Evolutionary conservation across 2,113 vertebrate genomes (phyloP), one percentile per base, ranked within the genome.

Genomic region (Struthidea cinerea): DNA sequence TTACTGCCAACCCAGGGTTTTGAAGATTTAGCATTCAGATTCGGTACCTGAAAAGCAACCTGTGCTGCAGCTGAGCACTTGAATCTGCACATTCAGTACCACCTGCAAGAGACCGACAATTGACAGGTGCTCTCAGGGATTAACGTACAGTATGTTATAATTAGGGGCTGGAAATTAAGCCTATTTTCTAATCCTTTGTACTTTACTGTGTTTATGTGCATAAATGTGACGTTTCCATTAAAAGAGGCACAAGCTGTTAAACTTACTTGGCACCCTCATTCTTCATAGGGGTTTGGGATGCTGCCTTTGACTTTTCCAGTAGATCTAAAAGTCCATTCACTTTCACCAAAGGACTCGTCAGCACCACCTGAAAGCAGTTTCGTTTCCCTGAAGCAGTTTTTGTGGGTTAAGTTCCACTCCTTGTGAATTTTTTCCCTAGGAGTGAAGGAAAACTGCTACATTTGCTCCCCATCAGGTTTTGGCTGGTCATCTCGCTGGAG

Each of bases 51-150:
- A 71, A 94, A 90, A 92, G 70, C 70, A 84, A 81, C 35, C 41
- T 79, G 67, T 89, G 82, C 83, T 92, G 65, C 79, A 95, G 87
- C 49, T 75, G 83, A 89, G 39, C 24, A 57, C 19, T 57, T 59
- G 79, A 68, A 63, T 71, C 86, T 55, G 59, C 47, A 64, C 84
- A 84, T 89, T 46, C 23, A 39, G 33, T 74, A 50, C 89, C 71
- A 55, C 80, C 86, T 96, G 71, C 86, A 96, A 84, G 79, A 90
- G 69, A 83, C 26, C 11, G 32, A 65, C 37, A 65, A 33, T 4
- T 87, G 90, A 84, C 91, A 95, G 95, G 91, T 94, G 91, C 87
- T 88, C 98, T 98, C 97, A 97, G 97, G 97, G 96, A 97, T 96
- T 89, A 94, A 64, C 6, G 0, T 83, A 79, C 23, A 79, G 63